Percentiles rank a stretch among this genome's conserved stretches.
Evolutionary conservation across 2,113 vertebrate genomes (phyloP).

Genomic region (Morone saxatilis): DNA sequence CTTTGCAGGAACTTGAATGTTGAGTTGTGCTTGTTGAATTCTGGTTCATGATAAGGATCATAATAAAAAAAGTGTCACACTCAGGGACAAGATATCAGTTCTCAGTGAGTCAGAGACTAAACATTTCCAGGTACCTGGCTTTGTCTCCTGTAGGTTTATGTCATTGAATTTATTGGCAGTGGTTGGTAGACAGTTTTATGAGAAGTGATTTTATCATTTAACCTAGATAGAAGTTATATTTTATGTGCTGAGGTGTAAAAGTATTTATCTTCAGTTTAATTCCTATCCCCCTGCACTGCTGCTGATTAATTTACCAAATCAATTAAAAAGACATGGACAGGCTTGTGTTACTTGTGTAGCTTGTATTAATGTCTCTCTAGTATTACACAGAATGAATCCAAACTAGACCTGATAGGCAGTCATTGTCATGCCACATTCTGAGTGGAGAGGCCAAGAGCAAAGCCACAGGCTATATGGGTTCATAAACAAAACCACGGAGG

Average conservation of each 20-base stretch:
- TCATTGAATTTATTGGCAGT: background rate
- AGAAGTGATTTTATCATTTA: background rate
- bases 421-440: constrained; percentile 51
- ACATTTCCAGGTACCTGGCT: background rate
- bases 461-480: constrained; percentile 27
- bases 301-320: constrained; percentile 58
- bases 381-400: constrained; percentile 61
- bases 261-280: constrained; percentile 15
- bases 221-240: background rate
- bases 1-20: constrained; percentile 4
- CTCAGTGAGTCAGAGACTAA: constrained; percentile 5
- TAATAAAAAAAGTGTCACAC: background rate
- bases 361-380: constrained; percentile 47
- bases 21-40: background rate
- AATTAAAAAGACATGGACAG: constrained; percentile 66
- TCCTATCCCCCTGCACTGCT: background rate
- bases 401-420: constrained; percentile 28
- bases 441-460: constrained; percentile 42
- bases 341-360: constrained; percentile 53
- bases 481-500: constrained; percentile 50
- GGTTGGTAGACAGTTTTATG: constrained; percentile 9
- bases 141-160: background rate
- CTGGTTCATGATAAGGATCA: background rate
- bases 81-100: background rate
- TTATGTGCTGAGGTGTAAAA: background rate